Evolutionary conservation across 1,140 invertebrate genomes (phyloP).

Genomic region (Conus ventricosus): DNA sequence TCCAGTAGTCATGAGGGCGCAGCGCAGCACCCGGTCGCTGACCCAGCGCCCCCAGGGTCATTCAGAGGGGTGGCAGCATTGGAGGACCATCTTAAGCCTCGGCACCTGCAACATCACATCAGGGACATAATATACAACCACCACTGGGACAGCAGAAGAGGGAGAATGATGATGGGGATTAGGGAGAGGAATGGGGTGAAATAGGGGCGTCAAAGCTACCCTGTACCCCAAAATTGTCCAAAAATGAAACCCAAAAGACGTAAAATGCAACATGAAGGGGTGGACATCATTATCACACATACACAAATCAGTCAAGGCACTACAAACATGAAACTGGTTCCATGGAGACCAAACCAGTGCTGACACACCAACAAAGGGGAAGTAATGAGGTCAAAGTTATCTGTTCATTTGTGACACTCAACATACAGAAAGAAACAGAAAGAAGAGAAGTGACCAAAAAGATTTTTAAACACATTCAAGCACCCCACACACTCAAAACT

Average conservation of each 20-base stretch:
- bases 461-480: too few relatives aligned
- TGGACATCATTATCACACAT: too few relatives aligned
- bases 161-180: too few relatives aligned
- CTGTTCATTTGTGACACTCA: not conserved
- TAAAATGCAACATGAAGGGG: too few relatives aligned
- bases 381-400: not conserved
- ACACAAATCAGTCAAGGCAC: not conserved
- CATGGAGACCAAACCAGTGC: too few relatives aligned
- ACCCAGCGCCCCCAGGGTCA: constrained; percentile 87
- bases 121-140: not conserved
- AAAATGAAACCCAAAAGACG: too few relatives aligned
- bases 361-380: too few relatives aligned
- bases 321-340: constrained; percentile 2
- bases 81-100: constrained; percentile 87
- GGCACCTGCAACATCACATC: constrained; percentile 80
- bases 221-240: too few relatives aligned
- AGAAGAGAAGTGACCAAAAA: not conserved
- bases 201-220: too few relatives aligned
- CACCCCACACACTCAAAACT: too few relatives aligned
- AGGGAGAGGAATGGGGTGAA: not conserved
- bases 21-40: constrained; percentile 84
- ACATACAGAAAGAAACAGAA: not conserved
- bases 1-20: constrained; percentile 90
- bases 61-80: constrained; percentile 90
- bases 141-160: not conserved